Base-by-base conservation (phyloP, 2,113 vertebrate genomes). In the Amazona vittata region DNA sequence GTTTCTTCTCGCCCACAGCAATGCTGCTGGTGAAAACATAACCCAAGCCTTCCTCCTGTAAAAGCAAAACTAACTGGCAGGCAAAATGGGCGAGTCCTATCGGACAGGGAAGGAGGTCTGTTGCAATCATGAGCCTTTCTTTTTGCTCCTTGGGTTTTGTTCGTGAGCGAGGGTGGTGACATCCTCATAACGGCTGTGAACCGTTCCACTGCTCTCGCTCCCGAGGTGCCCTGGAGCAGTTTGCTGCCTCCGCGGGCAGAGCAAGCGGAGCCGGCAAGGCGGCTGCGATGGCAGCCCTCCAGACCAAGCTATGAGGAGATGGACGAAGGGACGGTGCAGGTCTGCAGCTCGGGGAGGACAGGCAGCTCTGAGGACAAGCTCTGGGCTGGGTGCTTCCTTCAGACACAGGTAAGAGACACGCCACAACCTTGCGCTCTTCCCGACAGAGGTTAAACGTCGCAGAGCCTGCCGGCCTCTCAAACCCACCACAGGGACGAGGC, bases 331-430 rank as follows among this genome's bases (percentile, higher is more conserved):
- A 64, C 3, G 14, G 26, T 1, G 1, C 19, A 25, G 77, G 31
- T 33, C 53, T 25, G 46, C n/a, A 35, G 44, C 49, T 1, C 0
- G 50, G 46, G 33, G 13, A 76, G n/a, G 47, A 22, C 64, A 2
- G 43, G 63, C 35, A 16, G 60, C 39, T n/a, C 39, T 13, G 62
- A 85, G 70, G 25, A 12, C 25, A 22, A 31, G 22, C 24, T 63
- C 83, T 9, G 26, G 31, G 17, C 37, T 31, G 22, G 43, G 19
- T 6, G 44, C 35, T 89, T 15, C 59, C 53, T 31, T 22, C 18
- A n/a, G n/a, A 26, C 0, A 2, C 39, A 3, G 29, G 26, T 25
- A 39, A n/a, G 52, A 0, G 4, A 46, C 8, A 0, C 0, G 9
- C 44, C 20, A 26, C 70, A 41, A 6, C 9, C 24, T 1, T 1